phyloP scores from a whole-genome alignment of 1,140 invertebrate genomes.

The Oreohelix idahoensis region DNA sequence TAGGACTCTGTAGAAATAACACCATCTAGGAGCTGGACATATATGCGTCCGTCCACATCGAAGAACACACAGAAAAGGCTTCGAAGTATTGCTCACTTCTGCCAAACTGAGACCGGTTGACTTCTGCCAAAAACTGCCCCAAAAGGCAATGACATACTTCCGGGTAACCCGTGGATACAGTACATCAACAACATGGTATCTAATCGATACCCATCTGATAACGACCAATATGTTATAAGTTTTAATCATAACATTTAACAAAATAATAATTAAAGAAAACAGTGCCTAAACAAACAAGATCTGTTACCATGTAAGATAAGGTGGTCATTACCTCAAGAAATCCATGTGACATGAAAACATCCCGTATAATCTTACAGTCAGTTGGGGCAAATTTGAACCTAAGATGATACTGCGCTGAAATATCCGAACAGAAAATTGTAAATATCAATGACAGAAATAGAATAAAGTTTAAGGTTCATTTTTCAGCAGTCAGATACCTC shows the following conservation, averaged over 20 bases:
- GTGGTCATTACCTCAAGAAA: constrained; percentile 67
- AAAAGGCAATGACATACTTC: no score
- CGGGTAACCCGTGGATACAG: no score
- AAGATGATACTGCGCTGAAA: constrained; percentile 71
- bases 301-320: neutral
- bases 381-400: constrained; percentile 71
- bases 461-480: neutral
- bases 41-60: no score
- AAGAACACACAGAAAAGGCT: no score
- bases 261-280: neutral
- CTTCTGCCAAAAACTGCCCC: no score
- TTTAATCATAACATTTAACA: neutral
- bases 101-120: no score
- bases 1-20: no score
- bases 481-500: neutral
- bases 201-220: neutral
- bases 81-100: no score
- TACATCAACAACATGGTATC: neutral
- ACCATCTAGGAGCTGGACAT: no score
- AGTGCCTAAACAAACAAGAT: neutral
- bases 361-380: constrained; percentile 70
- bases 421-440: neutral
- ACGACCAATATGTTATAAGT: neutral
- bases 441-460: neutral
- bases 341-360: constrained; percentile 68